Evolutionary conservation across 2,888 invertebrate genomes (phyloP), one percentile per base, ranked within the genome.

Genomic region (Prenolepis imparis): DNA sequence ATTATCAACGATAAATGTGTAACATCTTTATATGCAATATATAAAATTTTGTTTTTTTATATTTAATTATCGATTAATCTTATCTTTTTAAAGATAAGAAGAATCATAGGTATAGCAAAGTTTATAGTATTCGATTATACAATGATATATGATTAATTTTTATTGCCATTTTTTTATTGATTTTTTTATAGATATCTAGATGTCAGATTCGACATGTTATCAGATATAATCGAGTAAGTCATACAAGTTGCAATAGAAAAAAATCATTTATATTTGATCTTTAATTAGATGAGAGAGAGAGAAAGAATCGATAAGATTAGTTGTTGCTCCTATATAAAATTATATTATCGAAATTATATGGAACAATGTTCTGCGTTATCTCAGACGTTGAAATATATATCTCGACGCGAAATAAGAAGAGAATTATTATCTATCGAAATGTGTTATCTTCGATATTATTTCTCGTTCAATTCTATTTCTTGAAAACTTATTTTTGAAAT

Each of bases 241-340:
- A 84, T 70, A 3, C 64, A 28, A 59, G 41, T 28, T 75, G 44
- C 63, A 74, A 86, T 88, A 77, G 66, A 82, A 11, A 9, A 48
- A 48, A n/a, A n/a, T n/a, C 52, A 52, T 24, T 73, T 28, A 12
- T 41, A 32, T 21, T 48, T 44, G 36, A 67, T 32, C 32, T 48
- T 61, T 61, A 67, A 82, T 75, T 32, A 57, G 36, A 59, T 15
- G 32, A 52, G n/a, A 48, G 18, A n/a, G 6, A 48, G 44, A 48
- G 44, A 44, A 41, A 12, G 8, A 36, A 39, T 18, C 57, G 77
- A 88, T 83, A 82, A 81, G 55, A 75, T 67, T 21, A n/a, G 57
- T 21, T 36, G 15, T 52, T 52, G 18, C 8, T 52, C 8, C 8
- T 6, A n/a, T 52, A 63, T 44, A 44, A 74, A 74, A 74, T 64